Evolutionary conservation across 2,113 vertebrate species (phyloP).

Genomic region (Entosphenus tridentatus): DNA sequence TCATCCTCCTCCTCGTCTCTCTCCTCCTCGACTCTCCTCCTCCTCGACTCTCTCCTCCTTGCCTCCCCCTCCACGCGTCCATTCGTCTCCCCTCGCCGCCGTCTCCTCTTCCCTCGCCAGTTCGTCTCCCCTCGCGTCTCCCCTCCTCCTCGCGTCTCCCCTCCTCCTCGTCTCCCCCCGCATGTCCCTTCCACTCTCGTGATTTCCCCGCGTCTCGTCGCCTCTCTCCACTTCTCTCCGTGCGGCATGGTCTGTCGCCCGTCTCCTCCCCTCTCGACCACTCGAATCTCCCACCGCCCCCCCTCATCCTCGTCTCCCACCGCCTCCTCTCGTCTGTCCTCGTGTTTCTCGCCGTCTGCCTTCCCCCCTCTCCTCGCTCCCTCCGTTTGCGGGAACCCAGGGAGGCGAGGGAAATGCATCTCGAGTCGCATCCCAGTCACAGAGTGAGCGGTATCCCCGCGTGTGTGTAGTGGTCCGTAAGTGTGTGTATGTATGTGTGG

Average conservation of each 20-base stretch:
- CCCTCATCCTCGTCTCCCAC: neutral
- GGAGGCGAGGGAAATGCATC: neutral
- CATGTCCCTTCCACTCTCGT: neutral
- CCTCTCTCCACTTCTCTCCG: neutral
- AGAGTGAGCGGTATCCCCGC: neutral
- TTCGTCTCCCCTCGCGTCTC: neutral
- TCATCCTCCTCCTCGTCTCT: neutral
- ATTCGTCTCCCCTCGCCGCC: neutral
- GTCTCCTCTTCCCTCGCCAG: neutral
- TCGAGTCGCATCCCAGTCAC: neutral
- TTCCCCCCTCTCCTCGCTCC: neutral
- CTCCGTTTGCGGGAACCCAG: neutral
- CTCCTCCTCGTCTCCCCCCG: neutral
- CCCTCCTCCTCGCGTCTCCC: neutral
- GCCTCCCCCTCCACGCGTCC: neutral
- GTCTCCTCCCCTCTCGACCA: neutral
- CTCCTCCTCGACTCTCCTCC: neutral
- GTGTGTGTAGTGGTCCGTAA: neutral
- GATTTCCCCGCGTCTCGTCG: neutral
- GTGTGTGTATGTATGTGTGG: neutral
- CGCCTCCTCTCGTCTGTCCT: neutral
- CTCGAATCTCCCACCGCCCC: neutral
- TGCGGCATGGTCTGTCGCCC: neutral
- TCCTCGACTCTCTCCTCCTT: neutral
- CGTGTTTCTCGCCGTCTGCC: neutral